Percentiles rank a stretch among this genome's conserved stretches.
These are phyloP conservation scores for Dolichotis patagonum DNA, from an alignment of 2,113 vertebrate genomes.

Conservation along the genomic window DNA sequence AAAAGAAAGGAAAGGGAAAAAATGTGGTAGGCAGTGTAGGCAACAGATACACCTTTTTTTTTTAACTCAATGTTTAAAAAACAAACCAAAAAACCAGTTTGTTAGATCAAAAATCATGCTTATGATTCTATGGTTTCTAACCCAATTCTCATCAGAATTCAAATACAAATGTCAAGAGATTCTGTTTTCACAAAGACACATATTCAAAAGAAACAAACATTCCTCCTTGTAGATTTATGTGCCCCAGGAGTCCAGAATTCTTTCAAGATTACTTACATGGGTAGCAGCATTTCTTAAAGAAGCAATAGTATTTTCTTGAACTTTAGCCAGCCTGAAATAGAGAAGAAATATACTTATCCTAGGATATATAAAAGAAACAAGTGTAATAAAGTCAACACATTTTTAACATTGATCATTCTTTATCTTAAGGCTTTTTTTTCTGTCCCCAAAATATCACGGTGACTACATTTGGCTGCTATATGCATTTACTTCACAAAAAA, in stretches of 20 bases:
- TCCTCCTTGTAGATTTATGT: not conserved
- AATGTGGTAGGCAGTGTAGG: not conserved
- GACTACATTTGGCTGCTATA: not conserved
- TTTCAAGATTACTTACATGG: constrained; percentile 89
- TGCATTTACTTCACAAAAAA: not conserved
- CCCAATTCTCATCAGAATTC: not conserved
- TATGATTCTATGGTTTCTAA: not conserved
- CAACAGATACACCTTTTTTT: not conserved
- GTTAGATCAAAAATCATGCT: not conserved
- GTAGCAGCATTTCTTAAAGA: constrained; percentile 96
- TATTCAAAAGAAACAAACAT: not conserved
- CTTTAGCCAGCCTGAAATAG: constrained; percentile 92
- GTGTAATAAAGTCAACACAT: not conserved
- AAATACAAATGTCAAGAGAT: constrained; percentile 16
- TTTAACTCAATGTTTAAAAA: not conserved
- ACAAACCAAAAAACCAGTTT: not conserved
- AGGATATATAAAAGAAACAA: not conserved
- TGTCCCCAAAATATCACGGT: not conserved
- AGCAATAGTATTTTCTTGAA: constrained; percentile 96
- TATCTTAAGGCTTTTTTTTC: constrained; percentile 21
- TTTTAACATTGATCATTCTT: constrained; percentile 53
- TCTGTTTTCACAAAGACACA: constrained; percentile 34
- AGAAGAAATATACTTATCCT: constrained; percentile 32
- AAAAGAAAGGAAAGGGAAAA: too few species aligned
- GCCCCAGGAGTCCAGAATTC: not conserved